phyloP scores from a whole-genome alignment of 2,113 vertebrate species.

The Vulpes ferrilata region DNA sequence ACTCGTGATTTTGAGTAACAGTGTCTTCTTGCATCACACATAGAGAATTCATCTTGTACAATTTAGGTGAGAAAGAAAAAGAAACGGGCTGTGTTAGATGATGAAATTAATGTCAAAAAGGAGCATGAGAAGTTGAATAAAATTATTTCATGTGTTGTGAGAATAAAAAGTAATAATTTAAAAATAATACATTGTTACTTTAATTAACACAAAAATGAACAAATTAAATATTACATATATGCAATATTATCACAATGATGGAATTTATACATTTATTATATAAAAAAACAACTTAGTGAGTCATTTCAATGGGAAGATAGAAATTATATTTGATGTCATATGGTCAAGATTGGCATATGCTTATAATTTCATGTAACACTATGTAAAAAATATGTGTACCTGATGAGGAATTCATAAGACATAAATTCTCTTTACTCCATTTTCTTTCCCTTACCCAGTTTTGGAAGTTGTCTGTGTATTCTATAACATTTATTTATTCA shows the following conservation, averaged over 20 bases:
- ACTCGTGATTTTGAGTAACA: not conserved
- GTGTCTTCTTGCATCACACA: not conserved
- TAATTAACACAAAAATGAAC: not conserved
- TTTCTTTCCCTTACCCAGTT: not conserved
- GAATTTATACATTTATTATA: not conserved
- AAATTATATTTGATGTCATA: not conserved
- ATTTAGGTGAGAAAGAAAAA: not conserved
- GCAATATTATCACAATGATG: not conserved
- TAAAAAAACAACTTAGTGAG: not conserved
- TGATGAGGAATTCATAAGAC: not conserved
- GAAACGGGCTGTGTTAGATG: not conserved
- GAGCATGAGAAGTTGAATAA: not conserved
- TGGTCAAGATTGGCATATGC: not conserved
- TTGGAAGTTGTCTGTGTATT: not conserved
- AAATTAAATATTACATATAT: not conserved
- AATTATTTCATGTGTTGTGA: not conserved
- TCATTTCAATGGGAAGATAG: not conserved
- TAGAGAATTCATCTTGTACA: not conserved
- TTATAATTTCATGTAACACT: not conserved
- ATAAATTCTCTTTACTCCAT: not conserved
- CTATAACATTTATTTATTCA: not conserved
- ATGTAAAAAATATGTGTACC: not conserved
- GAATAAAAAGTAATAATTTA: not conserved
- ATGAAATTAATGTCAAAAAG: not conserved
- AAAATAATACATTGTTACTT: not conserved